A percentile compares a stretch with the other conserved stretches of the same genome.
Evolutionary conservation across 2,113 vertebrate genomes (phyloP).

Genomic region (Poeciliopsis turrubarensis): DNA sequence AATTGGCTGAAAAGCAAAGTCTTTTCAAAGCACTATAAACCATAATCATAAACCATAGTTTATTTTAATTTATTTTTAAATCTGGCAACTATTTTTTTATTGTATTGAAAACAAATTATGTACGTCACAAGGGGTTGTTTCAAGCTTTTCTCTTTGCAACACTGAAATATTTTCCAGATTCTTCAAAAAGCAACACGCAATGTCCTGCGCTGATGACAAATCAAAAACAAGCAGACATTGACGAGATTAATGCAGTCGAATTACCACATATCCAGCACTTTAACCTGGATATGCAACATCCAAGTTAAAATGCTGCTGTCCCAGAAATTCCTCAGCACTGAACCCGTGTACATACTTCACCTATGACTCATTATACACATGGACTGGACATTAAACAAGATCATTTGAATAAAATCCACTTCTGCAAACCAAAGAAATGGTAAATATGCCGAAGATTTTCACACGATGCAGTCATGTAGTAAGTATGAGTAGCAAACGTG

Average conservation of each 20-base stretch:
- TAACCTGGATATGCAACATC: neutral
- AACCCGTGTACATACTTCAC: neutral
- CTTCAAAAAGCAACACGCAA: neutral
- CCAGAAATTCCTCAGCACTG: neutral
- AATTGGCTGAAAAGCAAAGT: no score
- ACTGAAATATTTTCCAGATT: neutral
- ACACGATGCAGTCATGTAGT: neutral
- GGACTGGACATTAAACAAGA: conserved; percentile 1
- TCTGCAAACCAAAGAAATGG: conserved; percentile 3
- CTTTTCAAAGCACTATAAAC: neutral
- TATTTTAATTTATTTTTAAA: neutral
- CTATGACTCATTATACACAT: conserved; percentile 4
- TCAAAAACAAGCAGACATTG: neutral
- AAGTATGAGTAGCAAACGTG: neutral
- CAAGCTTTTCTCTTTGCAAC: neutral
- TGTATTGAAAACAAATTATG: neutral
- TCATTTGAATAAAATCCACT: neutral
- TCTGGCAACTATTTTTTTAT: neutral
- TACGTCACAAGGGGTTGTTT: neutral
- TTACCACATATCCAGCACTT: neutral
- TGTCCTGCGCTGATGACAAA: neutral
- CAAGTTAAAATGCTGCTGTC: neutral
- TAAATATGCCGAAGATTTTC: conserved; percentile 2
- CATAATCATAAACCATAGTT: neutral
- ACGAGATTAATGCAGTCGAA: neutral